These are phyloP conservation scores for Petaurus breviceps DNA, from an alignment of 2,113 vertebrate species.

Conservation along the genomic window DNA sequence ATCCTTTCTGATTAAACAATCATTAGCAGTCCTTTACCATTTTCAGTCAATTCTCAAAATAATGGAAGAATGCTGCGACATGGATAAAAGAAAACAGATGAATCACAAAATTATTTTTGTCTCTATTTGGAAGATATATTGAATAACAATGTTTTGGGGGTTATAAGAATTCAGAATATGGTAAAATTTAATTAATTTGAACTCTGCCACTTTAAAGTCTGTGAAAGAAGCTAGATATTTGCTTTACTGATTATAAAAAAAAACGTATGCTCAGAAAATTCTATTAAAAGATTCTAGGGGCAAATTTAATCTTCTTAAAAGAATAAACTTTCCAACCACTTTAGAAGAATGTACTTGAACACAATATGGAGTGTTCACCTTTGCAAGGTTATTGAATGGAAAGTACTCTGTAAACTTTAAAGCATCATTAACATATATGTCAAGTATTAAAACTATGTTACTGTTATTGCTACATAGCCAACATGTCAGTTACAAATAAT, in stretches of 20 bases:
- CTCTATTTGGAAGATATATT: constrained; percentile 55
- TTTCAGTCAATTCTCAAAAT: background rate
- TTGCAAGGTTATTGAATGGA: background rate
- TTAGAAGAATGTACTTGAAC: background rate
- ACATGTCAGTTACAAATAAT: background rate
- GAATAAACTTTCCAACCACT: constrained; percentile 15
- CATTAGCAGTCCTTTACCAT: background rate
- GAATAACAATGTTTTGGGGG: constrained; percentile 3
- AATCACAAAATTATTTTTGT: constrained; percentile 23
- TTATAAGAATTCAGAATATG: constrained; percentile 35
- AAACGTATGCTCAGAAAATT: constrained; percentile 40
- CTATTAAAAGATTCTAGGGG: background rate
- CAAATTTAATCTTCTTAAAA: constrained; percentile 45
- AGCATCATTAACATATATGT: background rate
- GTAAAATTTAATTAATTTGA: constrained; percentile 36
- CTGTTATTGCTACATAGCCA: background rate
- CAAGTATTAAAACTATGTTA: background rate
- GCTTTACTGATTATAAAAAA: constrained; percentile 36
- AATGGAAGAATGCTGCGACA: background rate
- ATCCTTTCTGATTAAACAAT: background rate
- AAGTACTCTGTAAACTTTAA: background rate
- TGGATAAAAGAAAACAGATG: background rate
- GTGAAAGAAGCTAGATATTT: constrained; percentile 29
- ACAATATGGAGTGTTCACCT: background rate
- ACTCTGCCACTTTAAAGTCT: constrained; percentile 25